phyloP scores from a whole-genome alignment of 2,113 vertebrate genomes.

The Corythoichthys intestinalis region DNA sequence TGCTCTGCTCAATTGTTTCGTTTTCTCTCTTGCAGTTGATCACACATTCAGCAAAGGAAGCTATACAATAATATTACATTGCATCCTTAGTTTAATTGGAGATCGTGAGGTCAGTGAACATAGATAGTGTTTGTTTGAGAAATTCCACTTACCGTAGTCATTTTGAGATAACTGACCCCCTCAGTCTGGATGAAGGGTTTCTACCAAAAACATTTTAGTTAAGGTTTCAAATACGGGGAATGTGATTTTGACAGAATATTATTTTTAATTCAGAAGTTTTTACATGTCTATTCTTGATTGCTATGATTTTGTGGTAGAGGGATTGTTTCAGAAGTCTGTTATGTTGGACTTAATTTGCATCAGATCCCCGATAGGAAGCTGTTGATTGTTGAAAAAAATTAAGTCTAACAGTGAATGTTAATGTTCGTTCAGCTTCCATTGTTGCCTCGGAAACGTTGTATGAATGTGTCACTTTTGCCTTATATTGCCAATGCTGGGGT shows the following conservation, averaged over 20 bases:
- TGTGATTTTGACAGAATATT: neutral
- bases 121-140: slow-evolving; percentile 16
- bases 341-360: neutral
- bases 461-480: slow-evolving; percentile 4
- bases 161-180: neutral
- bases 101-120: slow-evolving; percentile 2
- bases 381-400: no score
- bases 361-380: no score
- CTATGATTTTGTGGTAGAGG: neutral
- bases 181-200: neutral
- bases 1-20: no score
- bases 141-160: slow-evolving; percentile 10
- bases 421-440: neutral
- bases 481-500: no score
- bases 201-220: neutral
- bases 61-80: neutral
- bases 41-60: neutral
- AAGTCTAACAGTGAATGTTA: no score
- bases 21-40: neutral
- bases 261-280: neutral
- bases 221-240: neutral
- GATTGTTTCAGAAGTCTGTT: neutral
- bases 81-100: neutral
- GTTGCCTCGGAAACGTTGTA: slow-evolving; percentile 11
- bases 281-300: neutral